Base-by-base conservation (phyloP, 2,113 vertebrate genomes). In the Hymenochirus boettgeri region DNA sequence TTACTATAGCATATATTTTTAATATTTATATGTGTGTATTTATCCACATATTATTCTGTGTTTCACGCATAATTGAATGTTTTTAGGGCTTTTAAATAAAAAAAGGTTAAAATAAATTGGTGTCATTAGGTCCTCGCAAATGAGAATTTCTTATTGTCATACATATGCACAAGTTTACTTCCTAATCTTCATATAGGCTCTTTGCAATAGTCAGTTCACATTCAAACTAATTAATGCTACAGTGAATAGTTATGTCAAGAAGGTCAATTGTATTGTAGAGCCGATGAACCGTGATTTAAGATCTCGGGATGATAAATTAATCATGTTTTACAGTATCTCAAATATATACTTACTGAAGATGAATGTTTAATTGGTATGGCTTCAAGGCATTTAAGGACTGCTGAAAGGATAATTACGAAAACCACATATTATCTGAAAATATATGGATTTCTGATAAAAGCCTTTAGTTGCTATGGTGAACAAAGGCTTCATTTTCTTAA, bases 391-490 rank as follows among this genome's bases (percentile, higher is more conserved):
- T 69, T 69, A 60, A 69, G 65, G 65, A 67, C 65, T 69, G 57
- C 65, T 60, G 65, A 69, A 69, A 69, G 65, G 65, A 69, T 69
- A 69, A 69, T 69, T 69, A 69, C 60, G 65, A 60, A 69, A 69
- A 69, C 65, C 65, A 60, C 57, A 69, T 60, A 69, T 69, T 69
- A 69, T 69, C 65, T 69, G 65, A 69, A 69, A 69, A 69, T 69
- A 69, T 69, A 69, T 69, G 65, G 65, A 69, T 69, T 69, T 69
- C 65, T 60, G 65, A 69, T 69, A 69, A 60, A 69, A 69, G 57
- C 65, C 65, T 69, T 69, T 69, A 69, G 65, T 69, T 69, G 65
- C 65, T 69, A 69, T 69, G 65, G 65, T 69, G 65, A 69, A 69
- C 65, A 69, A 69, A 60, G 65, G 65, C 65, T 69, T 69, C 65